These are phyloP conservation scores for Eristalinus sepulchralis DNA, from an alignment of 2,888 invertebrate genomes.

Conservation along the genomic window DNA sequence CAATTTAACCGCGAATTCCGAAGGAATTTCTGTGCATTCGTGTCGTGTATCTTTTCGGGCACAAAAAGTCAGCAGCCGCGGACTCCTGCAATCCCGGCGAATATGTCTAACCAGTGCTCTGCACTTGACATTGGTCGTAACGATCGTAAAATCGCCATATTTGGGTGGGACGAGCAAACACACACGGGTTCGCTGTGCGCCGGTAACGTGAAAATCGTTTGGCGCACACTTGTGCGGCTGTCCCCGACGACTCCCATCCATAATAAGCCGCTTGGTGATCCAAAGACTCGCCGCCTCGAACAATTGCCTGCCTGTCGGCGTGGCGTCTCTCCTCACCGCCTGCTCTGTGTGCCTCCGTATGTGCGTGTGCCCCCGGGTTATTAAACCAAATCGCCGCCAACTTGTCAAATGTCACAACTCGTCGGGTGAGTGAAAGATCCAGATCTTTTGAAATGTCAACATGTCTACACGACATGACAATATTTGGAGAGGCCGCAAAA, in stretches of 20 bases:
- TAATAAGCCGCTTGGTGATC: conserved; percentile 12
- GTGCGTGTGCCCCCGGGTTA: conserved; percentile 57
- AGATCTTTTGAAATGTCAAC: conserved; percentile 70
- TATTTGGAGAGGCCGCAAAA: conserved; percentile 24
- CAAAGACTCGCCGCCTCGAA: conserved; percentile 56
- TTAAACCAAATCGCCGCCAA: conserved; percentile 71
- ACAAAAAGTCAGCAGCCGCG: background rate
- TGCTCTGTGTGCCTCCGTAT: background rate
- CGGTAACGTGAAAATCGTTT: conserved; percentile 16
- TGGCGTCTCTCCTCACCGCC: background rate
- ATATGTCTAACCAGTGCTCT: conserved; percentile 17
- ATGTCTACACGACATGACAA: conserved; percentile 65
- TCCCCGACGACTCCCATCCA: conserved; percentile 29
- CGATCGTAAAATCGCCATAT: conserved; percentile 56
- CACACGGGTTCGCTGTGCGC: conserved; percentile 1
- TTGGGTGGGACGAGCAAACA: conserved; percentile 37
- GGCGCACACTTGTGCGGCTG: conserved; percentile 42
- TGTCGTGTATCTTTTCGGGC: background rate
- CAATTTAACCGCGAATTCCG: background rate
- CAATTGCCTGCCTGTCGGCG: too few relatives aligned
- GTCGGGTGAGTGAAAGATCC: conserved; percentile 66
- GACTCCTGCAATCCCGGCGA: background rate
- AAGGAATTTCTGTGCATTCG: background rate
- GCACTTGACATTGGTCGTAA: conserved; percentile 55
- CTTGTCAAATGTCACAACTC: conserved; percentile 70